Evolutionary conservation across 1,140 invertebrate species (phyloP), one percentile per base, ranked within the genome.

Genomic region (Neelides sp.): DNA sequence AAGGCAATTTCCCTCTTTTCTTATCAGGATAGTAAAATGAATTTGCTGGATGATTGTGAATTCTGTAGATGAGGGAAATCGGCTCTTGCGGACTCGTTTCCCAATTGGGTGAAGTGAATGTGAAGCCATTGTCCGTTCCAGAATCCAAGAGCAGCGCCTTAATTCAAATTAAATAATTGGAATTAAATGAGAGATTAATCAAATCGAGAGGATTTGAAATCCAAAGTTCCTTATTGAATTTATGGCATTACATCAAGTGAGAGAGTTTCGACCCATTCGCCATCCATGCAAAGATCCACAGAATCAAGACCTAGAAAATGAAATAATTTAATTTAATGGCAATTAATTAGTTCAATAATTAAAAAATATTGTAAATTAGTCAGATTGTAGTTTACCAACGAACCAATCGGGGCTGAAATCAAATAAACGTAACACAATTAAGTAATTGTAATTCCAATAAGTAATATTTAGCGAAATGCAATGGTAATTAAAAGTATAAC

Each of bases 231-330:
- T n/a, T n/a, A n/a, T n/a, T n/a, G n/a, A n/a, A 35, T 19, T n/a
- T 5, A 24, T 23, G 2, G 4, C 8, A 19, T 64, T 58, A 69
- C 68, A 63, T 80, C 71, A 19, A 81, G 69, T 5, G 67, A 67
- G 48, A 75, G 61, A 26, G 69, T 65, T 50, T 77, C 73, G 8
- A 72, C 64, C 78, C 80, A 82, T 3, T 72, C 71, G 54, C 75
- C 77, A 61, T 78, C 70, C 2, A 69, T 58, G 59, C 79, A 81
- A 19, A 81, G 64, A 57, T 79, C 71, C n/a, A 78, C 61, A 36
- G 66, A 68, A 53, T 74, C 73, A 8, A 81, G 58, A 36, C 79
- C 79, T n/a, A n/a, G n/a, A n/a, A n/a, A 24, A 80, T 66, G 64
- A 78, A 79, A 79, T 80, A 82, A 64, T 81, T 79, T 0, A 28